A percentile compares a stretch with the other conserved stretches of the same genome.
phyloP scores from a whole-genome alignment of 37 sponge, comb jelly and placozoan genomes.

The Oscarella lobularis region DNA sequence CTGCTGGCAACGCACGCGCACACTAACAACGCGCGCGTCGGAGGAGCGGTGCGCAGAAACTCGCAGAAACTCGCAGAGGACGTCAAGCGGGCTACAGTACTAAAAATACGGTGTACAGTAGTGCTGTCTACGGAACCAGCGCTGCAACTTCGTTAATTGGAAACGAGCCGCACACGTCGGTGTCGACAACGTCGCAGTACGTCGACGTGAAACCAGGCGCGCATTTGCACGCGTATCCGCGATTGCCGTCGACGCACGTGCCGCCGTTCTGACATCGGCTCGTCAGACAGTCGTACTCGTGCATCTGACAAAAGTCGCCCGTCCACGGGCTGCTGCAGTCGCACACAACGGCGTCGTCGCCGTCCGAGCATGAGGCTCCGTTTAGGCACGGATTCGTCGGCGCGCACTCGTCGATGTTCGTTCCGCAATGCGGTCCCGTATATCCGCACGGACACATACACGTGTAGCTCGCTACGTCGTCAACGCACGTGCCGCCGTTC shows the following conservation, averaged over 20 bases:
- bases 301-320: neutral
- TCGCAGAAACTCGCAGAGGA: no score
- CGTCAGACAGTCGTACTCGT: neutral
- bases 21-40: no score
- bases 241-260: neutral
- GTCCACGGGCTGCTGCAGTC: neutral
- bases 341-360: neutral
- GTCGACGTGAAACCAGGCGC: neutral
- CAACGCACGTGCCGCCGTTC: neutral
- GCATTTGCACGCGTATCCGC: neutral
- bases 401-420: neutral
- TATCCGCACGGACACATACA: neutral
- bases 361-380: neutral
- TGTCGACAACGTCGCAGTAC: neutral
- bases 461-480: neutral
- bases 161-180: slow-evolving; percentile 1
- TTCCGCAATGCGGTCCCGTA: neutral
- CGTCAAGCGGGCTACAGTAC: no score
- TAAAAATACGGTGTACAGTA: no score
- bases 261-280: neutral
- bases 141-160: no score
- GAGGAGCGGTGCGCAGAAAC: no score
- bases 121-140: no score
- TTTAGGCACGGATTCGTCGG: neutral
- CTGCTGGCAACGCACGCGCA: no score